phyloP scores from a whole-genome alignment of 2,113 vertebrate genomes.

The Pica pica region DNA sequence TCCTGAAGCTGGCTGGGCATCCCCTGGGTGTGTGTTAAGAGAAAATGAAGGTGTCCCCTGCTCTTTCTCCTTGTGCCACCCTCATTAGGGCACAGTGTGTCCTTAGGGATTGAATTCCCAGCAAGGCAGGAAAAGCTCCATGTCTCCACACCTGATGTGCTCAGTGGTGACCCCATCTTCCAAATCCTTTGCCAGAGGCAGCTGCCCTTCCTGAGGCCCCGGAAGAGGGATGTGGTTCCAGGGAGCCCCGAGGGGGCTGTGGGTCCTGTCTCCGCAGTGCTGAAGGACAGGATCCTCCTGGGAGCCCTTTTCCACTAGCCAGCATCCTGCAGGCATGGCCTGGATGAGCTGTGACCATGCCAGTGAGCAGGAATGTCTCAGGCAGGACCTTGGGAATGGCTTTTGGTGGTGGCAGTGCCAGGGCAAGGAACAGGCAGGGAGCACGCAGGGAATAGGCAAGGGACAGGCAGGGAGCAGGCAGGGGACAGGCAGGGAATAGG shows the following conservation, averaged over 20 bases:
- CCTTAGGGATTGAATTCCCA: not conserved
- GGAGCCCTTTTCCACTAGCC: rapidly evolving
- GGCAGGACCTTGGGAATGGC: rapidly evolving
- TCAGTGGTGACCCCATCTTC: not conserved
- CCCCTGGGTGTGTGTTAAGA: rapidly evolving
- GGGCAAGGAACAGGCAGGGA: not conserved
- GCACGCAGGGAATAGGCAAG: not conserved
- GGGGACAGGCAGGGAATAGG: not conserved
- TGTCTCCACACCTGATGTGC: rapidly evolving
- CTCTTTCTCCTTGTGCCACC: not conserved
- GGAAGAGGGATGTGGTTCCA: not conserved
- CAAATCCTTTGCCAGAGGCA: not conserved
- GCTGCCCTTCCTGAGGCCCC: not conserved
- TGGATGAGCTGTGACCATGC: rapidly evolving
- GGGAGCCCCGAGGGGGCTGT: rapidly evolving
- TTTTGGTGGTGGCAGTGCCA: not conserved
- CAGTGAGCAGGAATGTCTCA: rapidly evolving
- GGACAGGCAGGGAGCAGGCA: not conserved
- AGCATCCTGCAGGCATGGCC: not conserved
- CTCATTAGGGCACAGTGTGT: rapidly evolving
- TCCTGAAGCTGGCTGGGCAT: not conserved
- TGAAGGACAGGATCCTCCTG: not conserved
- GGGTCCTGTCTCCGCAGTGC: rapidly evolving
- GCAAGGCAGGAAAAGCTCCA: not conserved
- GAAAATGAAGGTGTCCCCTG: rapidly evolving